These are phyloP conservation scores for Rhynchophorus ferrugineus DNA, from an alignment of 1,140 invertebrate genomes.

Conservation along the genomic window DNA sequence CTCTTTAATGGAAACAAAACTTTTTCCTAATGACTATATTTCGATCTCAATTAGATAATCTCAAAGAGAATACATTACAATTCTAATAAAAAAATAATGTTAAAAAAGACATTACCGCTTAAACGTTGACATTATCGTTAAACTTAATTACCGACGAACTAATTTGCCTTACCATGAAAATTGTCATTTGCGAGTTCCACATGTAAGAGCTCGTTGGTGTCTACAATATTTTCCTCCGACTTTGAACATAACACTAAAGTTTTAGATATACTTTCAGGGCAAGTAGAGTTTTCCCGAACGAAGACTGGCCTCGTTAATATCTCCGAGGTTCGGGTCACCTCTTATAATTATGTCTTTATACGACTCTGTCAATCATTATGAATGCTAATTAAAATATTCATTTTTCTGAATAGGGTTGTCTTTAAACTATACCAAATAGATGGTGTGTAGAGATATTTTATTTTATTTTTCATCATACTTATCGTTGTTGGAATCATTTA, in stretches of 20 bases:
- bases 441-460: too few species aligned
- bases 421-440: too few species aligned
- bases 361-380: constrained; percentile 9
- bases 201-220: not conserved
- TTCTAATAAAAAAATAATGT: not conserved
- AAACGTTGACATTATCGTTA: not conserved
- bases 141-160: not conserved
- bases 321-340: constrained; percentile 10
- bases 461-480: too few species aligned
- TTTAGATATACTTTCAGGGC: constrained; percentile 11
- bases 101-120: not conserved
- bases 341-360: constrained; percentile 13
- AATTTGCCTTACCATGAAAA: too few species aligned
- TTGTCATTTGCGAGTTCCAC: not conserved
- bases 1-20: too few species aligned
- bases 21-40: too few species aligned
- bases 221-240: constrained; percentile 7
- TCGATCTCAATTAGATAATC: too few species aligned
- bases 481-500: too few species aligned
- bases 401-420: too few species aligned
- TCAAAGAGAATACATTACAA: not conserved
- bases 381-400: constrained; percentile 5
- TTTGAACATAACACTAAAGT: constrained; percentile 15
- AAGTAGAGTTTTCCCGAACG: constrained; percentile 3
- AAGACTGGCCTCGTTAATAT: constrained; percentile 6